phyloP scores from a whole-genome alignment of 92 coral and sea anemone species.

The Phenganax stokvisi region DNA sequence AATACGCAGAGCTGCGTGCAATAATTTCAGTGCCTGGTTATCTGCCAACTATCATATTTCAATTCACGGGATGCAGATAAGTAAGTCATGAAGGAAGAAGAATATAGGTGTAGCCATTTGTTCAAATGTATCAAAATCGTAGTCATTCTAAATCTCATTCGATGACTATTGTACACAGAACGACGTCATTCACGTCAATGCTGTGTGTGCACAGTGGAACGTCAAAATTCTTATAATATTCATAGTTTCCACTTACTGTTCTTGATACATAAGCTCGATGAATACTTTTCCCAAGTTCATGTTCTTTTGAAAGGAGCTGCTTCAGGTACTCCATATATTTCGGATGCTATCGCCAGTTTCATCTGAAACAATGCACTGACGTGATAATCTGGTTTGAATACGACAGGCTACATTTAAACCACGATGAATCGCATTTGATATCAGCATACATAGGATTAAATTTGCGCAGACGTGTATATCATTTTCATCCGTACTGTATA shows the following conservation, averaged over 20 bases:
- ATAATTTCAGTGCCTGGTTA: background rate
- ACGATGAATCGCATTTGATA: no score
- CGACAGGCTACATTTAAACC: no score
- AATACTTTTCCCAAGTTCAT: conserved; percentile 23
- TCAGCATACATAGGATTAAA: no score
- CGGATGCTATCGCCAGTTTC: background rate
- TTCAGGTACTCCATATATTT: conserved; percentile 20
- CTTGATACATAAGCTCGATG: conserved; percentile 27
- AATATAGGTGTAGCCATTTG: background rate
- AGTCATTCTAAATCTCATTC: no score
- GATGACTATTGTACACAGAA: no score
- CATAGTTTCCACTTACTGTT: conserved; percentile 21
- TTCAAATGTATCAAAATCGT: background rate
- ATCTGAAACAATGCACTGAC: background rate
- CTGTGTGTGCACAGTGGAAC: background rate
- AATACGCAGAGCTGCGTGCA: background rate
- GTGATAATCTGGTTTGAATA: conserved; percentile 1
- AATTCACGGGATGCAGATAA: no score
- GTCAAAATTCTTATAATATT: no score
- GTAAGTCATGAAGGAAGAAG: no score
- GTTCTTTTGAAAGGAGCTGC: conserved; percentile 27
- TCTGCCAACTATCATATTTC: no score
- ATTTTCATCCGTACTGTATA: no score
- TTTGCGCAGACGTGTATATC: no score
- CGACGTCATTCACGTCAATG: no score